Percentiles rank a stretch among this genome's conserved stretches.
These are phyloP conservation scores for Amiota minor DNA, from an alignment of 2,888 invertebrate genomes.

Conservation along the genomic window DNA sequence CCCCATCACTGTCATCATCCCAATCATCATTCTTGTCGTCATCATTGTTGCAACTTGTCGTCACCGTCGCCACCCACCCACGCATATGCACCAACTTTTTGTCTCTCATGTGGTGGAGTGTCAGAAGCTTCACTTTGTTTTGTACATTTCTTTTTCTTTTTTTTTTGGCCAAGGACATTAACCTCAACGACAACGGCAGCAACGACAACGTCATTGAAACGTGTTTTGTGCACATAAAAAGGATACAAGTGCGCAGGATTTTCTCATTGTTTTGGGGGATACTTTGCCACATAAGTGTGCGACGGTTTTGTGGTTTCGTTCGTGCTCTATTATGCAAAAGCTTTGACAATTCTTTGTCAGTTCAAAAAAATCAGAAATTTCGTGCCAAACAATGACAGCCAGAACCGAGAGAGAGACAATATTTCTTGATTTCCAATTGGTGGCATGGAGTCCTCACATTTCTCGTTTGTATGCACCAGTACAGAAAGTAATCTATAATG, in stretches of 20 bases:
- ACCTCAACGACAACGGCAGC: neutral
- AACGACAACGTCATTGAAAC: neutral
- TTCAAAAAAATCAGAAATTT: neutral
- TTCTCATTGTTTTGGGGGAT: neutral
- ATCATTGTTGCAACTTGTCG: slow-evolving; percentile 64
- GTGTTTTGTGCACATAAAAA: slow-evolving; percentile 3
- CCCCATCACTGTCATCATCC: slow-evolving; percentile 58
- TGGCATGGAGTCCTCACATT: no score
- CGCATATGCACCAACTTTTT: slow-evolving; percentile 7
- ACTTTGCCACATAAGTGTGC: neutral
- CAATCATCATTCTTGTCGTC: slow-evolving; percentile 37
- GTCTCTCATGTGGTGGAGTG: slow-evolving; percentile 53
- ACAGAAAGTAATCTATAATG: no score
- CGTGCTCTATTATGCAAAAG: slow-evolving; percentile 18
- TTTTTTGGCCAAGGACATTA: slow-evolving; percentile 27
- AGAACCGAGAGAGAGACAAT: neutral
- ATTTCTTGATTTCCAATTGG: slow-evolving; percentile 17
- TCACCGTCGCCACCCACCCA: slow-evolving; percentile 29
- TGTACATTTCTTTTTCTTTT: slow-evolving; percentile 2
- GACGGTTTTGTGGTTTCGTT: neutral
- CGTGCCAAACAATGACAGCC: no score
- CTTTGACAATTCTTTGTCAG: slow-evolving; percentile 23
- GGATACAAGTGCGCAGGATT: neutral
- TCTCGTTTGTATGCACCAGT: no score
- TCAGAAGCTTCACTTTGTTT: slow-evolving; percentile 48